phyloP scores from a whole-genome alignment of 2,113 vertebrate genomes.

The Tragelaphus scriptus region DNA sequence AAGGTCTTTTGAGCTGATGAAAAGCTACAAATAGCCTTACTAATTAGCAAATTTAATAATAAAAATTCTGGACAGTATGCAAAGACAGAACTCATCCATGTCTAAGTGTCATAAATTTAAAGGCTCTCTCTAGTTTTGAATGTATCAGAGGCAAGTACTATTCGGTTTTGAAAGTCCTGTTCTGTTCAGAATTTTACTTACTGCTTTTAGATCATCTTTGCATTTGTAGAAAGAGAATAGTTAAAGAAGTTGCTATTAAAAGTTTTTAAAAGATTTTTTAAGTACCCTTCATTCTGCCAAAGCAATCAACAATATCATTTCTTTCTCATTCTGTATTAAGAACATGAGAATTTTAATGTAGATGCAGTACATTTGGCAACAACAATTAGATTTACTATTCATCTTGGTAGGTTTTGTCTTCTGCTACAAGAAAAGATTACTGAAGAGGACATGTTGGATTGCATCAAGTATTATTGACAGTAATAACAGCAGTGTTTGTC shows the following conservation, averaged over 20 bases:
- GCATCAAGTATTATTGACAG: constrained; percentile 29
- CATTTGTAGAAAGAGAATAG: constrained; percentile 47
- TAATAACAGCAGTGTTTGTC: constrained; percentile 59
- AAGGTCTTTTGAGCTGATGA: not conserved
- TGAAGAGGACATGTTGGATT: constrained; percentile 52
- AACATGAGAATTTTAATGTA: constrained; percentile 1
- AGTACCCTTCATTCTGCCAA: constrained; percentile 50
- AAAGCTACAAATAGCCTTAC: constrained; percentile 46
- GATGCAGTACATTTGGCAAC: constrained; percentile 42
- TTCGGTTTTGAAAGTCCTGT: constrained; percentile 27
- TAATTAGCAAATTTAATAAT: constrained; percentile 47
- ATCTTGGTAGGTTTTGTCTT: constrained; percentile 62
- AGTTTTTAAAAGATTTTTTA: constrained; percentile 49
- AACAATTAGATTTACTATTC: constrained; percentile 65
- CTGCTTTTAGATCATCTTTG: constrained; percentile 25
- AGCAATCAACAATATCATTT: constrained; percentile 44
- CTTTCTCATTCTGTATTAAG: constrained; percentile 45
- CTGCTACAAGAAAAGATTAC: constrained; percentile 60
- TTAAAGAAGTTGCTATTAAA: constrained; percentile 57
- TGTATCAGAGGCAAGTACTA: not conserved
- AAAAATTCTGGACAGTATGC: constrained; percentile 12
- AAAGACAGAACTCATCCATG: constrained; percentile 5
- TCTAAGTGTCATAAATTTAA: not conserved
- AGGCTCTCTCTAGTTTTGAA: constrained; percentile 25
- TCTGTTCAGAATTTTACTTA: constrained; percentile 54